These are phyloP conservation scores for Sylvietta virens DNA, from an alignment of 2,113 vertebrate genomes.

Conservation along the genomic window DNA sequence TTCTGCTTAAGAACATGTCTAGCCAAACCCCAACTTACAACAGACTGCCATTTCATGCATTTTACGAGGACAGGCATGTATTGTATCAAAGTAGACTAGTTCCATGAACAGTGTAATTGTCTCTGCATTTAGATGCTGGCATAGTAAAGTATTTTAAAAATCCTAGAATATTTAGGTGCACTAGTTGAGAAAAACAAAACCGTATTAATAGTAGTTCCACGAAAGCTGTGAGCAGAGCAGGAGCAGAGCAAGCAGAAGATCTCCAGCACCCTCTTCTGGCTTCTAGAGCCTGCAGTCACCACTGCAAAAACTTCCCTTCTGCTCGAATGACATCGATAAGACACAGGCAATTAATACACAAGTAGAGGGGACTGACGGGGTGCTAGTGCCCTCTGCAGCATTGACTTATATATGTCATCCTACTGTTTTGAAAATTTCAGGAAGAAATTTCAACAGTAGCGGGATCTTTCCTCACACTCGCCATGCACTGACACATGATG, in stretches of 20 bases:
- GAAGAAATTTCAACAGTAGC: neutral
- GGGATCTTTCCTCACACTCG: accelerated
- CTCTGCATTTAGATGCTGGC: neutral
- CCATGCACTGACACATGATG: accelerated
- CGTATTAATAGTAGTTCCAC: neutral
- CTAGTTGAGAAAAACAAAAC: neutral
- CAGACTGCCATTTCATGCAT: neutral
- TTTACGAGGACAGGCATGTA: neutral
- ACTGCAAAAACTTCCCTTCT: neutral
- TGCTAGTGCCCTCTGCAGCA: neutral
- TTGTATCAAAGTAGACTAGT: neutral
- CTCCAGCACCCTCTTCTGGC: slow-evolving; percentile 64
- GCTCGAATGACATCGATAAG: accelerated
- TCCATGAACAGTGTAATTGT: neutral
- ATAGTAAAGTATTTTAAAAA: neutral
- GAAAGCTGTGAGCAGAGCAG: neutral
- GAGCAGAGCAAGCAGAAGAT: neutral
- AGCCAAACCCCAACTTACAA: neutral
- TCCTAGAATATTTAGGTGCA: neutral
- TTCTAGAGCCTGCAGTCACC: neutral
- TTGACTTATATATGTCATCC: neutral
- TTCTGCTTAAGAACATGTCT: neutral
- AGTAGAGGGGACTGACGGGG: accelerated
- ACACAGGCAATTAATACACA: neutral
- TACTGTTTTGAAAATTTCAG: neutral